Evolutionary conservation across 2,888 invertebrate species (phyloP).

Genomic region (Drepanosiphum platanoidis): DNA sequence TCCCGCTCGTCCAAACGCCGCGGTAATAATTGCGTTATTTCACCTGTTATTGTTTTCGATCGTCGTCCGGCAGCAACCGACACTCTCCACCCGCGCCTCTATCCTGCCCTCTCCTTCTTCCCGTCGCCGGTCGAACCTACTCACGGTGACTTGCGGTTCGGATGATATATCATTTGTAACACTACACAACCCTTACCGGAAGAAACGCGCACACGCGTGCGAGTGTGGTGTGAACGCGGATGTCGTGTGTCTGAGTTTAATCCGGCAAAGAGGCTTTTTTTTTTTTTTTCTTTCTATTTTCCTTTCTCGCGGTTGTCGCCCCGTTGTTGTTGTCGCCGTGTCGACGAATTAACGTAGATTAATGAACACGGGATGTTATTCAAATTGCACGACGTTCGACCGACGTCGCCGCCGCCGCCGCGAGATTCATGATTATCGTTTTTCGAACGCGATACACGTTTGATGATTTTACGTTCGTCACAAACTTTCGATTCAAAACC

Average conservation of each 20-base stretch:
- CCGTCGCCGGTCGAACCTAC: neutral
- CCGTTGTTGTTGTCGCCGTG: too few species aligned
- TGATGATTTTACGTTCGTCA: too few species aligned
- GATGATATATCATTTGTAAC: constrained; percentile 46
- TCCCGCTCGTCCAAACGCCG: too few species aligned
- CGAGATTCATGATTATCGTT: too few species aligned
- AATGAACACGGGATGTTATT: neutral
- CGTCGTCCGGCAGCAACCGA: constrained; percentile 23
- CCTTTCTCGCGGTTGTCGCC: too few species aligned
- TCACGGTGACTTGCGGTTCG: constrained; percentile 11
- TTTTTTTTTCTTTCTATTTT: neutral
- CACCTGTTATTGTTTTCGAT: constrained; percentile 58
- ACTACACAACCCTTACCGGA: neutral
- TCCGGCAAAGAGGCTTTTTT: neutral
- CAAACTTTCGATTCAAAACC: too few species aligned
- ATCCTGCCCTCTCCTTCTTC: neutral
- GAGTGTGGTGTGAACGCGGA: neutral
- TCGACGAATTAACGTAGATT: neutral
- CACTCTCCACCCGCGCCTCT: neutral
- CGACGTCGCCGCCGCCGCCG: too few species aligned
- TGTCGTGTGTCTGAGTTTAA: neutral
- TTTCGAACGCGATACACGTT: too few species aligned
- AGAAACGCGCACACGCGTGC: neutral
- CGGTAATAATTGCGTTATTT: constrained; percentile 57
- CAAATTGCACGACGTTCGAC: neutral